Base-by-base conservation (phyloP, 2,797 vertebrate genomes). In the Pteronotus mesoamericanus region DNA sequence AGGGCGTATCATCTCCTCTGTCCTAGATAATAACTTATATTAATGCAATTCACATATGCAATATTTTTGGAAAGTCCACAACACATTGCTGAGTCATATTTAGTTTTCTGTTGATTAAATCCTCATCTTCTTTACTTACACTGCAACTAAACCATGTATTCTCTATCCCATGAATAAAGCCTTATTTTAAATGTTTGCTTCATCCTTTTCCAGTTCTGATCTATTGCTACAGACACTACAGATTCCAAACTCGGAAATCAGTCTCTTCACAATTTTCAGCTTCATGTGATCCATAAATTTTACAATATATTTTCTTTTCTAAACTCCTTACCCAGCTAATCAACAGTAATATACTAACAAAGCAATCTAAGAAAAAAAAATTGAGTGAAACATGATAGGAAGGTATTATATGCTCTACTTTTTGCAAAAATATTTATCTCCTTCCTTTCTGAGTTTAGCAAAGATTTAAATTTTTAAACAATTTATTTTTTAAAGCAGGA, bases 401-500 rank as follows among this genome's bases (percentile, higher is more conserved):
- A 89, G 78, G 57, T 72, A 95, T 66, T 86, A 75, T 91, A 95
- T 75, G 77, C 18, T 96, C 39, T 59, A 92, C 12, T 74, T 64
- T 96, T 84, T 88, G 26, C 53, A 95, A 89, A 97, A 86, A 84
- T 57, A 86, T 34, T 16, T 75, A 87, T 19, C 44, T 91, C 68
- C 42, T 94, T 93, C 68, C 42, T 94, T 95, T 53, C 57, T 92
- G 39, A 92, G 78, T 94, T 97, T 92, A 92, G 22, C 18, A 88
- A 91, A 92, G 55, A 88, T 34, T 92, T 77, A 93, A 86, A 91
- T 83, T 55, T 93, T 91, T 86, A 55, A 94, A 89, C 26, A 89
- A 94, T 57, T 92, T 96, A 92, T 92, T 89, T 94, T 94, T 93
- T 92, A 80, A 95, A 88, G 53, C 74, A 94, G 59, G 16, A 91